A percentile compares a stretch with the other conserved stretches of the same genome.
These are phyloP conservation scores for Connochaetes taurinus DNA, from an alignment of 2,113 vertebrate species.

Conservation along the genomic window DNA sequence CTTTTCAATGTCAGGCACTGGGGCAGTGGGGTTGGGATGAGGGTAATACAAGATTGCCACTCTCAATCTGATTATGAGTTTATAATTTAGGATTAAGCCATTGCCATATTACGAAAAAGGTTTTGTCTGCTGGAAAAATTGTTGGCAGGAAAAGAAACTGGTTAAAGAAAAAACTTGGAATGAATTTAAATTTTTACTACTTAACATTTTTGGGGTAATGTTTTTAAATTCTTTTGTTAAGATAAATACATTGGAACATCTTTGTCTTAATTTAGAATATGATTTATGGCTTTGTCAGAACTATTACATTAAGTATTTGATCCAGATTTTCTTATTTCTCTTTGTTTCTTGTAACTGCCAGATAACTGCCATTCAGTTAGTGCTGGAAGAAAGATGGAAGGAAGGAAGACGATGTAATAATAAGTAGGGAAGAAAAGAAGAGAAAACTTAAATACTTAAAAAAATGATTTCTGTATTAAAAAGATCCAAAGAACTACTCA, in stretches of 20 bases:
- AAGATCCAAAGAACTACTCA: slow-evolving; percentile 1
- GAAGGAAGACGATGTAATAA: background rate
- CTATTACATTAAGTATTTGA: slow-evolving; percentile 16
- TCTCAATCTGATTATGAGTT: background rate
- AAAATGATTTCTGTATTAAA: background rate
- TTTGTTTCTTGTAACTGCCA: background rate
- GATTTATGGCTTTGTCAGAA: slow-evolving; percentile 19
- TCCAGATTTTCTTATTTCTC: slow-evolving; percentile 4
- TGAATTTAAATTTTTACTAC: slow-evolving; percentile 17
- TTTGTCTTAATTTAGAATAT: background rate
- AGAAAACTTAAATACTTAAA: background rate
- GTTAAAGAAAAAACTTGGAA: background rate
- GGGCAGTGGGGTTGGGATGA: background rate
- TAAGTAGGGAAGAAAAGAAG: background rate
- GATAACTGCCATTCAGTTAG: background rate
- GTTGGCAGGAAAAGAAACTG: background rate
- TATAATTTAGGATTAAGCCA: background rate
- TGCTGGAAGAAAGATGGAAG: background rate
- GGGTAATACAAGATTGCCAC: background rate
- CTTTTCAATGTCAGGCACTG: background rate
- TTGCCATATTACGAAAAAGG: background rate
- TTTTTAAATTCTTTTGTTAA: slow-evolving; percentile 31
- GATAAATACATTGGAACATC: background rate
- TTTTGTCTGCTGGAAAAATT: slow-evolving; percentile 14
- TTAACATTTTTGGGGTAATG: background rate